Conservation (phyloP, 2,113 vertebrate species). For the Irena cyanogastra region DNA sequence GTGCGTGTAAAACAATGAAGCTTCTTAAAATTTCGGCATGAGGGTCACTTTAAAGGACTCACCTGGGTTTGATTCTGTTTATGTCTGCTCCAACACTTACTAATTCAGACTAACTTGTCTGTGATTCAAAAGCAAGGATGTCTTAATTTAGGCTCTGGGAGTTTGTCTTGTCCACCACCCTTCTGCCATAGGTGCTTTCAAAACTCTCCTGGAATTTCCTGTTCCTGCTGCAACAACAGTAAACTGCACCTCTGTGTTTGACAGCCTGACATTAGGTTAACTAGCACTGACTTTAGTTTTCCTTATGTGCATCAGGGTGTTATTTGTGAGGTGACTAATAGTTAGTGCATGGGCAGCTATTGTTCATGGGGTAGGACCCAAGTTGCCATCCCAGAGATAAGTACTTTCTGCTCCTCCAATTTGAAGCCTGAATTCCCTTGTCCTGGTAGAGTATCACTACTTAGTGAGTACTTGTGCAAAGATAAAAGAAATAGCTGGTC, state of each 20-base stretch:
- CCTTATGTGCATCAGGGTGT: background rate
- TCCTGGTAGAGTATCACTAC: background rate
- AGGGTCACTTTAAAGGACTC: background rate
- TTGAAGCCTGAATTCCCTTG: background rate
- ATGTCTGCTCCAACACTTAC: background rate
- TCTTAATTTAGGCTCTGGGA: background rate
- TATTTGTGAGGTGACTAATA: constrained; percentile 16
- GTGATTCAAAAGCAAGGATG: background rate
- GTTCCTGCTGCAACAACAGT: background rate
- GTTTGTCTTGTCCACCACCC: background rate
- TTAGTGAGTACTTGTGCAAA: background rate
- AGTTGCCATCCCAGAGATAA: background rate
- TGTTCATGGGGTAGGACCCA: background rate
- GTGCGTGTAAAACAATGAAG: background rate
- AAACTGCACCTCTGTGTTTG: background rate
- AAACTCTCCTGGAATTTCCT: constrained; percentile 47
- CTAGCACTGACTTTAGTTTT: background rate
- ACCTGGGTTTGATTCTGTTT: background rate
- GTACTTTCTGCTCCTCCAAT: background rate
- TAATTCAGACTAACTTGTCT: background rate
- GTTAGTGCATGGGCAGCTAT: background rate
- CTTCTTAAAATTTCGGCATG: background rate
- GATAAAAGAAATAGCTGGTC: background rate
- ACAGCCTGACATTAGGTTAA: constrained; percentile 3
- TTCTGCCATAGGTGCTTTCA: background rate